phyloP scores from a whole-genome alignment of 2,113 vertebrate species.

The Phycodurus eques region DNA sequence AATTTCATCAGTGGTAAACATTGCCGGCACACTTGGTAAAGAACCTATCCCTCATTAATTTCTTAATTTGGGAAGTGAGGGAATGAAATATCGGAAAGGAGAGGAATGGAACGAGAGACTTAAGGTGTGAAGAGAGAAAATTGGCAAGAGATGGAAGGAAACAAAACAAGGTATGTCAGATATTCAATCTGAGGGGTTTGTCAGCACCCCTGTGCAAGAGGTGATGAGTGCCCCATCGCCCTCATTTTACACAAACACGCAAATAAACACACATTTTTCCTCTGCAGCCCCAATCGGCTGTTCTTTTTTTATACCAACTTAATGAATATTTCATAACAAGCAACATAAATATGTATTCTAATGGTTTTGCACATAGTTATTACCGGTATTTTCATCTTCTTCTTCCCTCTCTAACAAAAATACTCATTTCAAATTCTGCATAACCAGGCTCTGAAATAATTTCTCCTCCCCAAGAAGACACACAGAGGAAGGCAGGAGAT shows the following conservation, averaged over 20 bases:
- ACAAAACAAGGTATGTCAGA: constrained; percentile 81
- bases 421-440: constrained; percentile 96
- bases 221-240: constrained; percentile 70
- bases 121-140: constrained; percentile 74
- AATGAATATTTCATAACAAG: constrained; percentile 99
- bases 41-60: constrained; percentile 98
- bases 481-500: constrained; percentile 25
- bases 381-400: constrained; percentile 84
- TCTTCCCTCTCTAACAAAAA: constrained; percentile 78
- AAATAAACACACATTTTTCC: constrained; percentile 52
- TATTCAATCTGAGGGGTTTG: constrained; percentile 86
- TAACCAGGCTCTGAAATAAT: constrained; percentile 71
- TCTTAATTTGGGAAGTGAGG: constrained; percentile 88
- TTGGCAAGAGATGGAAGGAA: constrained; percentile 15
- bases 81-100: constrained; percentile 60
- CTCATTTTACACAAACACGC: constrained; percentile 53
- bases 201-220: constrained; percentile 74
- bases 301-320: constrained; percentile 78
- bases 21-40: constrained; percentile 91
- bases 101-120: constrained; percentile 71
- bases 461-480: constrained; percentile 40
- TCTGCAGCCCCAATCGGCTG: constrained; percentile 47
- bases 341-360: constrained; percentile 99
- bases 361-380: constrained; percentile 98
- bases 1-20: constrained; percentile 99